Evolutionary conservation across 2,113 vertebrate species (phyloP), one percentile per base, ranked within the genome.

Genomic region (Eleginops maclovinus): DNA sequence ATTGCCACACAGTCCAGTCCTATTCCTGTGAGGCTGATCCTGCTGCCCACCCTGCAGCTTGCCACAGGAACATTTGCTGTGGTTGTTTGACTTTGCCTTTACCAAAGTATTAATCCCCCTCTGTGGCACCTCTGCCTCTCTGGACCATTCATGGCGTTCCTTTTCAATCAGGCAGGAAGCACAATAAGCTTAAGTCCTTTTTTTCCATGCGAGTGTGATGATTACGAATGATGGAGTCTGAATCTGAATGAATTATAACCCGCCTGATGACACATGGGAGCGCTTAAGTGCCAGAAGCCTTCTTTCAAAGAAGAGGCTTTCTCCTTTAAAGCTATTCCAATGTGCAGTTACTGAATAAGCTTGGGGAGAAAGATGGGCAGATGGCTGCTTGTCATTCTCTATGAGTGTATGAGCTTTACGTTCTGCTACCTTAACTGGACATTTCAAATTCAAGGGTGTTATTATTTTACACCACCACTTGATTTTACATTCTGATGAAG

Each of bases 301-400:
- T 77, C 75, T 75, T 84, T 88, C 66, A 79, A 81, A 81, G 68
- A 61, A 72, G 64, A 84, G 36, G 68, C 55, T 75, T 90, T 90
- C 73, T 77, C 43, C 60, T 91, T 87, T 85, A 85, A 89, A 92
- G 85, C 78, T 73, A 54, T 87, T 87, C 83, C 87, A 84, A 84
- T 77, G 67, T 87, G 75, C 76, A 60, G 75, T 72, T 84, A 21
- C 81, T 72, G 84, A 80, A 84, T 77, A 73, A 81, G 82, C 87
- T 74, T 16, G 10, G 62, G 69, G 75, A 85, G 66, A 80, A 67
- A 67, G 31, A 46, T 36, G 41, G 68, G 31, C 91, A 91, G 87
- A 90, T 88, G 87, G 85, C 82, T 82, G 84, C 79, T 86, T 75
- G 84, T 88, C 87, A 79, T 85, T 84, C 88, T 72, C 51, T 66